Evolutionary conservation across 2,888 invertebrate species (phyloP).

Genomic region (Ctenicera cuprea): DNA sequence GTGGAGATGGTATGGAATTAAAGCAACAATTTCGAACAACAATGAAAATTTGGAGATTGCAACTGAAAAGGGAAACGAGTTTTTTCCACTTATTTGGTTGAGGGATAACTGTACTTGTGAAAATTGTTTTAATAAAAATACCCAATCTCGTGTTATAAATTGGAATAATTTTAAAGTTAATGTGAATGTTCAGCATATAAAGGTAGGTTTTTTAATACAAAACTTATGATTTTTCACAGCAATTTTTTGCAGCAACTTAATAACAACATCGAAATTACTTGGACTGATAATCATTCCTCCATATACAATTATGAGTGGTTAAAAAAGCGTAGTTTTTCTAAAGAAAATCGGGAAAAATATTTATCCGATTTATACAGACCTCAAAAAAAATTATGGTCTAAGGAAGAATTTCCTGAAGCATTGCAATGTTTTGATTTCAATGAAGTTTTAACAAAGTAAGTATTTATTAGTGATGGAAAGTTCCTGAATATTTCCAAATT

Average conservation of each 20-base stretch:
- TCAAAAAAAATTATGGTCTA: conserved; percentile 74
- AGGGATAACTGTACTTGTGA: conserved; percentile 84
- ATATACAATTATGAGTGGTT: conserved; percentile 77
- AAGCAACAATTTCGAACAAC: neutral
- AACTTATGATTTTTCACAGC: neutral
- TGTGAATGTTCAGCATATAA: conserved; percentile 58
- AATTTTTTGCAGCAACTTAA: conserved; percentile 59
- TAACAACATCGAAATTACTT: conserved; percentile 73
- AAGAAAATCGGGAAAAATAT: conserved; percentile 72
- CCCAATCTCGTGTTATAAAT: conserved; percentile 78
- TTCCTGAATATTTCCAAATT: neutral
- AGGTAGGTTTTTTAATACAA: conserved; percentile 4
- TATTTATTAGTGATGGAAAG: conserved; percentile 12
- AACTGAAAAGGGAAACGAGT: conserved; percentile 5
- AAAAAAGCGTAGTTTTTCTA: conserved; percentile 75
- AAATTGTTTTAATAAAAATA: conserved; percentile 78
- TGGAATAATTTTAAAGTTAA: conserved; percentile 77
- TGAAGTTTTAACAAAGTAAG: conserved; percentile 71
- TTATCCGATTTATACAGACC: conserved; percentile 75
- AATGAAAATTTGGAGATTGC: conserved; percentile 20
- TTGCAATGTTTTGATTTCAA: conserved; percentile 74
- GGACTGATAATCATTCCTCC: conserved; percentile 80
- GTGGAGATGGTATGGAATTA: conserved; percentile 5
- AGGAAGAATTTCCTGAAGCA: conserved; percentile 73
- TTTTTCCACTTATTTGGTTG: conserved; percentile 81